Evolutionary conservation across 1,140 invertebrate species (phyloP).

Genomic region (Pogonognathellus flavescens): DNA sequence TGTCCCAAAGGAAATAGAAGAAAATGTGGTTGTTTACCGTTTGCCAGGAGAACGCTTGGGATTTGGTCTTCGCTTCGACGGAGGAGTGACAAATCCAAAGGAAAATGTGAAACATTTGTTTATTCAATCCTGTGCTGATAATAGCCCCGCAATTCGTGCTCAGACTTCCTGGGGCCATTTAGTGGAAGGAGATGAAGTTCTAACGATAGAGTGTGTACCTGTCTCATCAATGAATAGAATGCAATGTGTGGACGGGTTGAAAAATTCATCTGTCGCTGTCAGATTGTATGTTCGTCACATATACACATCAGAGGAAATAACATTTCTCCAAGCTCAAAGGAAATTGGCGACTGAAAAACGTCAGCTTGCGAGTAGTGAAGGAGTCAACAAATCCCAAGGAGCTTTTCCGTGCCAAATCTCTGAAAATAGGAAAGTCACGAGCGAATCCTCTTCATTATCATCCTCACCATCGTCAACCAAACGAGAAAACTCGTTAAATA

Average conservation of each 20-base stretch:
- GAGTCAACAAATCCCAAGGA: slow-evolving; percentile 23
- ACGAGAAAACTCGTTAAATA: slow-evolving; percentile 13
- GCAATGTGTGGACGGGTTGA: slow-evolving; percentile 86
- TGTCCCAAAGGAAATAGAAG: slow-evolving; percentile 69
- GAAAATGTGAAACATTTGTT: slow-evolving; percentile 82
- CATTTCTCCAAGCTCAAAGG: slow-evolving; percentile 40
- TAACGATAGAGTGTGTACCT: slow-evolving; percentile 83
- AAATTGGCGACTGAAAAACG: slow-evolving; percentile 22
- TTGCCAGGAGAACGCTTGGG: slow-evolving; percentile 90
- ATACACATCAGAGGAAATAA: slow-evolving; percentile 15
- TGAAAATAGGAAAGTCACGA: slow-evolving; percentile 30
- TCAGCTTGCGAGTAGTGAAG: not conserved
- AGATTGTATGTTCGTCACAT: slow-evolving; percentile 79
- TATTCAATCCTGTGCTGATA: slow-evolving; percentile 89
- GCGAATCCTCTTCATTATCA: not conserved
- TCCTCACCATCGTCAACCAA: not conserved
- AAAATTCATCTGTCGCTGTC: slow-evolving; percentile 85
- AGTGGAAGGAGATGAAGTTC: slow-evolving; percentile 88
- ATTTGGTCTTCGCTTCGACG: slow-evolving; percentile 92
- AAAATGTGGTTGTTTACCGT: slow-evolving; percentile 80
- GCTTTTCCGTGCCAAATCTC: slow-evolving; percentile 9
- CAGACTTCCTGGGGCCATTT: slow-evolving; percentile 83
- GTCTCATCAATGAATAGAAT: slow-evolving; percentile 85
- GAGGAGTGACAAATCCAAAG: slow-evolving; percentile 73
- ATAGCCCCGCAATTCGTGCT: slow-evolving; percentile 87